Percentiles rank a stretch among this genome's conserved stretches.
These are phyloP conservation scores for Circaetus cinerascens DNA, from an alignment of 2,113 vertebrate genomes.

Conservation along the genomic window DNA sequence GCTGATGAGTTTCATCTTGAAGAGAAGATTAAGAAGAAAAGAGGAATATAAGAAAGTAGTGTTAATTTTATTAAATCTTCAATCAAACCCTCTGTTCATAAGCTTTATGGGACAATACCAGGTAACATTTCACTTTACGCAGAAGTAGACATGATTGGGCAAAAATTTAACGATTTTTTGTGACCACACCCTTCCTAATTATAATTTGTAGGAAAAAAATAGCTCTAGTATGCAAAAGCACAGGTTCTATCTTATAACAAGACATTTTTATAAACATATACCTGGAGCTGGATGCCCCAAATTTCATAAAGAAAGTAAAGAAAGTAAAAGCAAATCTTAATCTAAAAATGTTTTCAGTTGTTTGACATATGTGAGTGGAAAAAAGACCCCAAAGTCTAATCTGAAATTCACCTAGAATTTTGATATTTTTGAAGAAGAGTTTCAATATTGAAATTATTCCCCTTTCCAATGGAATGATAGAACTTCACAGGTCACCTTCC, in stretches of 20 bases:
- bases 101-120: conserved; percentile 63
- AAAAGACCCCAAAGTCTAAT: neutral
- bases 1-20: conserved; percentile 87
- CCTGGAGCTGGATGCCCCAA: neutral
- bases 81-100: conserved; percentile 68
- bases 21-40: conserved; percentile 83
- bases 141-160: conserved; percentile 2
- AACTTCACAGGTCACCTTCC: neutral
- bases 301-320: neutral
- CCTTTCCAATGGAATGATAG: neutral
- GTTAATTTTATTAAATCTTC: conserved; percentile 84
- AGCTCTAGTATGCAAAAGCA: neutral
- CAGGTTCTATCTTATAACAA: neutral
- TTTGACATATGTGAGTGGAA: neutral
- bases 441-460: neutral
- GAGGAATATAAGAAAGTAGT: conserved; percentile 79
- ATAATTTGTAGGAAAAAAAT: neutral
- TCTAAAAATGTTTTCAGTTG: neutral
- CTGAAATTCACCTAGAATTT: neutral
- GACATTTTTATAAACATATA: neutral
- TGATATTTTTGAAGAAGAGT: neutral
- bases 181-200: neutral
- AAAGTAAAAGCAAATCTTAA: neutral
- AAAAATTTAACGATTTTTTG: conserved; percentile 7
- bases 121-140: conserved; percentile 57